A percentile compares a stretch with the other conserved stretches of the same genome.
phyloP scores from a whole-genome alignment of 2,888 invertebrate species.

The Caenorhabditis sp. region DNA sequence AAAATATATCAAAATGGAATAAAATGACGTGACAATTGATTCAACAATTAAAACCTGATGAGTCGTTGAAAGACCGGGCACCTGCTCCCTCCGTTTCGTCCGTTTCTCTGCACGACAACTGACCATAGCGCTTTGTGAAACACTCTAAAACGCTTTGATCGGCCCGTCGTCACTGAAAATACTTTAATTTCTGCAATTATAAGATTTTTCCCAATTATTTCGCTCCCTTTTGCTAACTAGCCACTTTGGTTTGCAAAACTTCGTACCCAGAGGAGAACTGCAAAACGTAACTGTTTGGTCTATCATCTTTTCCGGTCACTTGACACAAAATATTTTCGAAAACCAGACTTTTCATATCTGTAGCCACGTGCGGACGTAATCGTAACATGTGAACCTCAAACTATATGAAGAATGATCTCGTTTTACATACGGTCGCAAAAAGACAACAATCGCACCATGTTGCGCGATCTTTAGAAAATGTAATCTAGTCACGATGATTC shows the following conservation, averaged over 20 bases:
- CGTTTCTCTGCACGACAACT: slow-evolving; percentile 27
- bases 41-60: slow-evolving; percentile 28
- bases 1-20: no score
- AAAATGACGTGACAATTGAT: no score
- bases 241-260: slow-evolving; percentile 5
- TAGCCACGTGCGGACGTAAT: neutral
- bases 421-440: no score
- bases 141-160: no score
- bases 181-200: neutral
- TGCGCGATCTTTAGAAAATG: slow-evolving; percentile 27
- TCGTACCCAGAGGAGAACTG: slow-evolving; percentile 5
- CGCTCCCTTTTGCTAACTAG: no score
- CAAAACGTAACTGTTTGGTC: slow-evolving; percentile 34
- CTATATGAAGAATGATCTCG: no score
- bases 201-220: no score
- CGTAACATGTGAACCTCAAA: slow-evolving; percentile 21
- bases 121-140: no score
- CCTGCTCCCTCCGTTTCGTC: slow-evolving; percentile 35
- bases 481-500: slow-evolving; percentile 31
- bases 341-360: neutral
- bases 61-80: slow-evolving; percentile 12
- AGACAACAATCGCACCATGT: slow-evolving; percentile 16
- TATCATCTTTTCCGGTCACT: slow-evolving; percentile 49
- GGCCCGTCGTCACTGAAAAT: no score
- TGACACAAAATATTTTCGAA: slow-evolving; percentile 35